phyloP scores from a whole-genome alignment of 2,797 vertebrate species.

The Arrhamphus sclerolepis region DNA sequence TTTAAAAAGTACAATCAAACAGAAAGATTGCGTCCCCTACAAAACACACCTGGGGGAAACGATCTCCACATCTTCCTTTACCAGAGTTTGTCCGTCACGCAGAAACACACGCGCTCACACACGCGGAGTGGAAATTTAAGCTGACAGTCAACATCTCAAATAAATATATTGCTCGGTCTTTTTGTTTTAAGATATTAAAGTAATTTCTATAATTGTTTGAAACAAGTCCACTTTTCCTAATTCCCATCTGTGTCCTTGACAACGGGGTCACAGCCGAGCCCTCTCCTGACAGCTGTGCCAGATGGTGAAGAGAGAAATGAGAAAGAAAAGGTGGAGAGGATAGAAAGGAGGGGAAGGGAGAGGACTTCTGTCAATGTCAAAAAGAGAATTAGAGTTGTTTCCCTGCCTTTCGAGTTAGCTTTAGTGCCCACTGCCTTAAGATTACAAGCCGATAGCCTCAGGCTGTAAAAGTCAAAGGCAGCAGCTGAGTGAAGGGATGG shows the following conservation, averaged over 20 bases:
- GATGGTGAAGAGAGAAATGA: conserved; percentile 65
- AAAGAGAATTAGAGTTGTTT: conserved; percentile 71
- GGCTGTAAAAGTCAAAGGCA: conserved; percentile 45
- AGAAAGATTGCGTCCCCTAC: conserved; percentile 64
- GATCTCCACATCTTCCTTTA: conserved; percentile 50
- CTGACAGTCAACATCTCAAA: conserved; percentile 86
- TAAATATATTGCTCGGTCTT: conserved; percentile 81
- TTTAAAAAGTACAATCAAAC: conserved; percentile 77
- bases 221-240: conserved; percentile 89
- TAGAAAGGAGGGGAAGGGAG: conserved; percentile 32
- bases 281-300: conserved; percentile 80
- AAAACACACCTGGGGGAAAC: conserved; percentile 86
- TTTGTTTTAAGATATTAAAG: conserved; percentile 89
- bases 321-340: background rate
- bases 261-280: conserved; percentile 78
- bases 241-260: conserved; percentile 88
- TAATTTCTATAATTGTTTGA: conserved; percentile 95
- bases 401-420: conserved; percentile 54
- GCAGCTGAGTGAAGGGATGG: conserved; percentile 19
- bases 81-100: conserved; percentile 54
- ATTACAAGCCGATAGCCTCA: conserved; percentile 50
- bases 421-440: conserved; percentile 54
- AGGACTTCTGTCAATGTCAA: conserved; percentile 66
- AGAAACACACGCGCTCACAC: conserved; percentile 48
- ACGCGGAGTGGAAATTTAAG: conserved; percentile 85